Conservation (phyloP, 2,113 vertebrate genomes). For the Pristiophorus japonicus region DNA sequence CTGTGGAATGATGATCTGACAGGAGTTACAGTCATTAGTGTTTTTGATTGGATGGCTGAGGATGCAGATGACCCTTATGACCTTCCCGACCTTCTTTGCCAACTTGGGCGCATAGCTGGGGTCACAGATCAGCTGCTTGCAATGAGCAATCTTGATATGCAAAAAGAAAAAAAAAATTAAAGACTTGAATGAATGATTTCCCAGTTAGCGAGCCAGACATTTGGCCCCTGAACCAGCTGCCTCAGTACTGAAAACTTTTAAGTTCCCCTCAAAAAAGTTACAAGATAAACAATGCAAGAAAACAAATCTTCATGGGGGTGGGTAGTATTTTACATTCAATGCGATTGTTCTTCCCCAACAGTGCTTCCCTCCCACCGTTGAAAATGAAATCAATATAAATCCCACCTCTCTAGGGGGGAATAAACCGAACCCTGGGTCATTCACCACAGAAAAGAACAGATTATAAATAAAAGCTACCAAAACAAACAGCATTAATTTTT, state of each 20-base stretch:
- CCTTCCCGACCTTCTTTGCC: constrained; percentile 42
- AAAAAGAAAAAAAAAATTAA: background rate
- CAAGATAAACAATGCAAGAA: background rate
- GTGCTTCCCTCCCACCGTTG: background rate
- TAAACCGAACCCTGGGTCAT: background rate
- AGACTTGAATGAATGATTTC: background rate
- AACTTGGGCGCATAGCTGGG: constrained; percentile 43
- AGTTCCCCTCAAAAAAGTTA: background rate
- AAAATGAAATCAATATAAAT: background rate
- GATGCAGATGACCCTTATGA: constrained; percentile 45
- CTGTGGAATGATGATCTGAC: constrained; percentile 46
- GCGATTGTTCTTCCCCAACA: background rate
- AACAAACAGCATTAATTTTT: no score
- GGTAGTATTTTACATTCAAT: no score
- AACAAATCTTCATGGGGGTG: background rate
- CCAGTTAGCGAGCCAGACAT: background rate
- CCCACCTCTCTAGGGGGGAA: background rate
- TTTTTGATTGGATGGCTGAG: constrained; percentile 44
- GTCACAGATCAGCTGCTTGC: constrained; percentile 41
- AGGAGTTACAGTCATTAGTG: constrained; percentile 43
- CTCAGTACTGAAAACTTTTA: background rate
- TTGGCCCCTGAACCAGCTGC: background rate
- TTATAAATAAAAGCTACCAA: background rate
- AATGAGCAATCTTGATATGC: constrained; percentile 26
- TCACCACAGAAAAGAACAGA: background rate